Evolutionary conservation across 2,888 invertebrate genomes (phyloP), one percentile per base, ranked within the genome.

Genomic region (Cheilosia grossa): DNA sequence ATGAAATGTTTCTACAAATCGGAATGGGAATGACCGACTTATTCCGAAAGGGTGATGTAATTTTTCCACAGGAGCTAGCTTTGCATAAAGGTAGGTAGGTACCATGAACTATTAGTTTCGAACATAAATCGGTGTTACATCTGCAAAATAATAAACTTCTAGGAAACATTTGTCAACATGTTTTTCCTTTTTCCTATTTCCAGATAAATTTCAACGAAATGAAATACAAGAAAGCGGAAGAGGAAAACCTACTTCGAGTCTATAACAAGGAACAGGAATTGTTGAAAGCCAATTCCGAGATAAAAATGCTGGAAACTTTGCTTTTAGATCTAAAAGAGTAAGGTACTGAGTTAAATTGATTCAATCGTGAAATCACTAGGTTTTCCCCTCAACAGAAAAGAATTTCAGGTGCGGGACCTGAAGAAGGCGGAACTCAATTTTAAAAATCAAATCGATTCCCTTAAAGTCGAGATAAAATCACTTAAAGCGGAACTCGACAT

Each of bases 401-500:
- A 89, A 7, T 82, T 87, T 5, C 82, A 88, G 5, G 75, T 88
- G 0, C 66, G 40, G 1, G 87, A 88, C 4, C 40, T 66, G 15
- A 61, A 33, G 6, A 81, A 77, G 24, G 33, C 67, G 1, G 85
- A 56, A 63, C 67, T 0, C n/a, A 82, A 9, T 66, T 87, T 89
- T 7, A 87, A 87, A 17, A 63, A 85, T 5, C 89, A 90, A 80
- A 80, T 89, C 4, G 88, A 89, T 24, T 67, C 67, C 7, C 56
- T 82, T 1, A 70, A 64, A 13, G 56, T 19, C 0, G 86, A 88
- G 2, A 40, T 73, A 4, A 27, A 5, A 7, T 78, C 73, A 0
- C 67, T 91, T 17, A 88, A 89, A 21, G 88, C 86, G 15, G 88
- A 88, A 33, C 87, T 91, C n/a, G 88, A 88, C 2, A 88, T 88